phyloP scores from a whole-genome alignment of 2,113 vertebrate species.

The Neomonachus schauinslandi region DNA sequence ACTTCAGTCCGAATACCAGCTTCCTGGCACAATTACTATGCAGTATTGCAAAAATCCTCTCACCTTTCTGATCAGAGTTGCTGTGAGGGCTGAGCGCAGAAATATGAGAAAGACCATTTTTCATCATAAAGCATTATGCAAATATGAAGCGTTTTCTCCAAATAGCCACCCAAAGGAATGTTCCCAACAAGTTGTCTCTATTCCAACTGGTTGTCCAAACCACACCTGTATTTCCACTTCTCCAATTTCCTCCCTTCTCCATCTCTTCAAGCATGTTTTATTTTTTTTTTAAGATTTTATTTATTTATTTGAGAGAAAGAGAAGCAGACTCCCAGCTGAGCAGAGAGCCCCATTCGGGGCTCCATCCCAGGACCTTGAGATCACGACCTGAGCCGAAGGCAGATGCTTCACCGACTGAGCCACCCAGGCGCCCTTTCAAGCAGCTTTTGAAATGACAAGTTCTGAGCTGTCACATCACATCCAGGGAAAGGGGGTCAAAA shows the following conservation, averaged over 20 bases:
- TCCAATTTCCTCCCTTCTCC: not conserved
- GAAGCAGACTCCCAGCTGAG: not conserved
- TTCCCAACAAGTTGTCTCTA: not conserved
- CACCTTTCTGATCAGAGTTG: not conserved
- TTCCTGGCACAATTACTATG: not conserved
- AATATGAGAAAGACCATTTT: not conserved
- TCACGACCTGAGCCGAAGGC: not conserved
- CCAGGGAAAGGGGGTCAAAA: not conserved
- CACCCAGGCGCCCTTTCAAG: not conserved
- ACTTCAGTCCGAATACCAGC: not conserved
- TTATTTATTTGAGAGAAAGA: not conserved
- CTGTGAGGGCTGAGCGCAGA: not conserved
- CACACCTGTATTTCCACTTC: slow-evolving; percentile 9
- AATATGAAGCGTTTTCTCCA: not conserved
- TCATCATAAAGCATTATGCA: not conserved
- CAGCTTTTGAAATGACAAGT: not conserved
- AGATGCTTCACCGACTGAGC: not conserved
- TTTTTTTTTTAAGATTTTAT: not conserved
- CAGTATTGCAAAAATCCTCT: not conserved
- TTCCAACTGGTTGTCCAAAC: not conserved
- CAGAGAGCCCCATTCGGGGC: not conserved
- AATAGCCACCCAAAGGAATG: not conserved
- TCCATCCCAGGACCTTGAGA: not conserved
- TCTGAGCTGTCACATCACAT: not conserved
- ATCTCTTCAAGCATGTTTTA: slow-evolving; percentile 14